Evolutionary conservation across 2,888 invertebrate genomes (phyloP), one percentile per base, ranked within the genome.

Genomic region (Vanessa cardui): DNA sequence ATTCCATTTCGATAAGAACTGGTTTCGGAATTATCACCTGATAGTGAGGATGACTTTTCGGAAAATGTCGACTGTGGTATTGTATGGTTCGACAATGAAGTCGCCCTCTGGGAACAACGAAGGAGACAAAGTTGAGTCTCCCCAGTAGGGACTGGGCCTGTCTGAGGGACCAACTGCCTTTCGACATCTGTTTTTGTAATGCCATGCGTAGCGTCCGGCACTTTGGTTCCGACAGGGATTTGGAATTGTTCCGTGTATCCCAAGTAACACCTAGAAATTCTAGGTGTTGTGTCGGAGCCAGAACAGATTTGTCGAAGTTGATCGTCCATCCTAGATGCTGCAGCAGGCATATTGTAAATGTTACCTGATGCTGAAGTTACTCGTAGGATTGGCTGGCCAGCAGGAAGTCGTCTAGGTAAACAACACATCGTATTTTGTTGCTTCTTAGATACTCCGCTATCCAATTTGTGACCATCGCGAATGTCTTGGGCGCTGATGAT

Each of bases 351-450:
- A 66, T 16, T n/a, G 70, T n/a, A n/a, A n/a, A n/a, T n/a, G n/a
- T n/a, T n/a, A n/a, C n/a, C n/a, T n/a, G n/a, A n/a, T n/a, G n/a
- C n/a, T n/a, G n/a, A n/a, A n/a, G n/a, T n/a, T n/a, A n/a, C n/a
- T n/a, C n/a, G n/a, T n/a, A n/a, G n/a, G n/a, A n/a, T n/a, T n/a
- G n/a, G n/a, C n/a, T 58, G 58, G 69, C 71, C 0, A 73, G 26
- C n/a, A 77, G 59, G 58, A 74, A 77, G 33, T 79, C 77, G 77
- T 79, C 76, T 4, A 78, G 52, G 50, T 78, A 81, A 0, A 80
- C 78, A 18, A 80, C 49, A 1, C 75, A 69, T 49, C 78, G 62
- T 15, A 80, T 69, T 7, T 73, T 73, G 47, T 49, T 44, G 15
- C 52, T 47, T 58, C 77, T 58, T 8, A 78, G 69, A 4, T 63